phyloP scores from a whole-genome alignment of 2,888 invertebrate species.

The Carterocephalus palaemon region DNA sequence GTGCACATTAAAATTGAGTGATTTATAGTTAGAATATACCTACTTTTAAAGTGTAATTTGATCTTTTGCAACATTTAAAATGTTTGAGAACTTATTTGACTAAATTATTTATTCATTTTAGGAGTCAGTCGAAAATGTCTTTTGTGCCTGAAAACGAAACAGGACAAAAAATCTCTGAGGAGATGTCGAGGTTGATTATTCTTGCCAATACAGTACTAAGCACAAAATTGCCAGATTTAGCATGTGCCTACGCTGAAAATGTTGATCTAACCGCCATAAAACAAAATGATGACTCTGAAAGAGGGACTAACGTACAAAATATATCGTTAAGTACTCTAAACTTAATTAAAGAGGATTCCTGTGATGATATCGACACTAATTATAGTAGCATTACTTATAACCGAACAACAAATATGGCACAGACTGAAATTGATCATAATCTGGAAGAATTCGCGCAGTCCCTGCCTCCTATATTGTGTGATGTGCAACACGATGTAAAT shows the following conservation, averaged over 20 bases:
- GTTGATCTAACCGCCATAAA: slow-evolving; percentile 23
- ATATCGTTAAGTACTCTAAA: slow-evolving; percentile 42
- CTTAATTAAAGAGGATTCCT: slow-evolving; percentile 44
- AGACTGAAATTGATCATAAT: slow-evolving; percentile 41
- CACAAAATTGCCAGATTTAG: slow-evolving; percentile 68
- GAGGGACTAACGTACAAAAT: slow-evolving; percentile 36
- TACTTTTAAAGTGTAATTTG: too few relatives aligned
- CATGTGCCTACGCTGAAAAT: slow-evolving; percentile 48
- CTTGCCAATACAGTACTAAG: slow-evolving; percentile 73
- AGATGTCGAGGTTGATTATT: slow-evolving; percentile 68
- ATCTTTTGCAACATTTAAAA: too few relatives aligned
- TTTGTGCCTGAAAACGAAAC: slow-evolving; percentile 56
- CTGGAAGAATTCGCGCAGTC: slow-evolving; percentile 45
- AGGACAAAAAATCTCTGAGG: slow-evolving; percentile 60
- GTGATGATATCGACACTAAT: slow-evolving; percentile 44
- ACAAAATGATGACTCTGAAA: slow-evolving; percentile 30
- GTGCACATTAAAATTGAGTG: too few relatives aligned
- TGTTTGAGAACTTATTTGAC: too few relatives aligned
- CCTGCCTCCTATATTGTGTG: slow-evolving; percentile 44
- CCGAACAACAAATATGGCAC: slow-evolving; percentile 41
- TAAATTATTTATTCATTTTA: slow-evolving; percentile 39
- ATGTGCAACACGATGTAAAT: slow-evolving; percentile 49
- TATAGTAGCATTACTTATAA: slow-evolving; percentile 41
- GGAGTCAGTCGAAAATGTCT: slow-evolving; percentile 61
- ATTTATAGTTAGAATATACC: too few relatives aligned